phyloP scores from a whole-genome alignment of 2,113 vertebrate genomes.

The Clarias magur region DNA sequence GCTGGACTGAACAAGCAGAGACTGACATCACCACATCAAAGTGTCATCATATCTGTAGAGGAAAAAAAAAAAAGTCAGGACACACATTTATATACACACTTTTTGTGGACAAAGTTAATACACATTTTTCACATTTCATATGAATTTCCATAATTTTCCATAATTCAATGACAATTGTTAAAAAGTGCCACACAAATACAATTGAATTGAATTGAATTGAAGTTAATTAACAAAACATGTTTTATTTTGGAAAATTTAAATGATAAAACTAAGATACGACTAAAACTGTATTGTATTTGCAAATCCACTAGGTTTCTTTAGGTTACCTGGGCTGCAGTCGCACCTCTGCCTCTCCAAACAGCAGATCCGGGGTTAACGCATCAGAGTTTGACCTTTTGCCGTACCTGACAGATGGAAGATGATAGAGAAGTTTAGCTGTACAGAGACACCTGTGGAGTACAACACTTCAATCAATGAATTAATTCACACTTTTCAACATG shows the following conservation, averaged over 20 bases:
- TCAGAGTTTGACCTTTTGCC: conserved; percentile 93
- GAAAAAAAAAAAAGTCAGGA: conserved; percentile 27
- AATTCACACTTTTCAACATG: background rate
- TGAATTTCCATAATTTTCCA: too few relatives aligned
- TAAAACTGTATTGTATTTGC: background rate
- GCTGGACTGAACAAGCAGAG: conserved; percentile 37
- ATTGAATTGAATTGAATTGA: too few relatives aligned
- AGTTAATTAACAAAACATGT: background rate
- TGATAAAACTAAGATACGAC: background rate
- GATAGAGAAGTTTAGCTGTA: background rate
- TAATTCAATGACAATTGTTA: too few relatives aligned
- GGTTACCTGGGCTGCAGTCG: conserved; percentile 82
- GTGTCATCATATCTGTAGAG: conserved; percentile 71
- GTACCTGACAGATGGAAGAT: conserved; percentile 74
- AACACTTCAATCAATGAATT: background rate
- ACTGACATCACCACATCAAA: conserved; percentile 68
- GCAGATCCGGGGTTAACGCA: conserved; percentile 87
- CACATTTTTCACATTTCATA: too few relatives aligned
- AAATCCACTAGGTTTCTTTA: background rate
- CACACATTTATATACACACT: background rate
- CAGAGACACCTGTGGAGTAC: background rate
- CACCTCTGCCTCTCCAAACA: conserved; percentile 88
- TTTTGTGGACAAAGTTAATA: too few relatives aligned
- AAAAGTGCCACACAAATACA: too few relatives aligned
- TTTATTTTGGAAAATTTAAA: background rate